A percentile compares a stretch with the other conserved stretches of the same genome.
Evolutionary conservation across 2,888 invertebrate genomes (phyloP).

Genomic region (Agrotis exclamationis): DNA sequence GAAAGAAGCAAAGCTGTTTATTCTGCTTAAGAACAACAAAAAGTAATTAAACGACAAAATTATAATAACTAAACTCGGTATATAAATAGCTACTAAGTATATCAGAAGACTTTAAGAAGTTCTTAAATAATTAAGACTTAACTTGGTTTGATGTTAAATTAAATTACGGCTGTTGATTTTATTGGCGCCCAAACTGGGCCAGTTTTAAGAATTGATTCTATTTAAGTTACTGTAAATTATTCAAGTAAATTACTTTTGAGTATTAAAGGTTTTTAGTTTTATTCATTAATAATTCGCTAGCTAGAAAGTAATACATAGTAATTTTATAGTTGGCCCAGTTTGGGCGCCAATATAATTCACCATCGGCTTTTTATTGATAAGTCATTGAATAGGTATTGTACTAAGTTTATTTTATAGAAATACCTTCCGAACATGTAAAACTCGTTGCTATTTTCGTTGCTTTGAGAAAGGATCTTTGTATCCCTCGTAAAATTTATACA

Average conservation of each 20-base stretch:
- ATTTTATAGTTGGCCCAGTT: background rate
- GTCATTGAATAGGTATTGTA: background rate
- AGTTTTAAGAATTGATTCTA: background rate
- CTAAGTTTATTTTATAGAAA: conserved; percentile 5
- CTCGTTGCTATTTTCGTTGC: background rate
- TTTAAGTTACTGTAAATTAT: background rate
- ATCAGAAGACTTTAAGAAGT: background rate
- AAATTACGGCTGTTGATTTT: background rate
- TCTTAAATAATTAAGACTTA: background rate
- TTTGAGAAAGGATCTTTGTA: conserved; percentile 13
- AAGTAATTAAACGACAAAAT: background rate
- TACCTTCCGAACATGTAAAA: background rate
- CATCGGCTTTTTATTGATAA: background rate
- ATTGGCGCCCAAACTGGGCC: conserved; percentile 27
- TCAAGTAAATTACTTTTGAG: too few relatives aligned
- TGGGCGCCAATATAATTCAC: conserved; percentile 1
- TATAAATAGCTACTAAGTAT: background rate
- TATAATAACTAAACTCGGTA: background rate
- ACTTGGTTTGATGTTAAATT: background rate
- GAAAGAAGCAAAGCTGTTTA: background rate
- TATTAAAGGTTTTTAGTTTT: background rate
- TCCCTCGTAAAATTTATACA: conserved; percentile 46
- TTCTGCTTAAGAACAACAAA: background rate
- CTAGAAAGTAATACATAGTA: background rate
- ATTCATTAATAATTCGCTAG: background rate